These are phyloP conservation scores for Anolis carolinensis DNA, from an alignment of 2,113 vertebrate species.

Conservation along the genomic window DNA sequence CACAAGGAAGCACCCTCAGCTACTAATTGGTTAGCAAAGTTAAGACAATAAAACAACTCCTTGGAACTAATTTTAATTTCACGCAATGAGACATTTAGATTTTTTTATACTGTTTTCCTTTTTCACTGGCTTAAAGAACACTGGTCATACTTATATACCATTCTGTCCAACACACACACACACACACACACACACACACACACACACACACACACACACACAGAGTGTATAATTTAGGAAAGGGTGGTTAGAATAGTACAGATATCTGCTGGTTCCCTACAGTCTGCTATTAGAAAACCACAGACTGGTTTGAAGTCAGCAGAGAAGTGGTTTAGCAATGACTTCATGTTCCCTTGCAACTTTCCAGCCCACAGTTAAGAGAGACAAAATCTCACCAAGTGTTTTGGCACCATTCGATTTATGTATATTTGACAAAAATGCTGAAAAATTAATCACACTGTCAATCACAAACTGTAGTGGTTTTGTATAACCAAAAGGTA, in stretches of 20 bases:
- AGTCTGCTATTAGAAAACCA: constrained; percentile 38
- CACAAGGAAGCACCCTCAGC: constrained; percentile 29
- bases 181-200: constrained; percentile 14
- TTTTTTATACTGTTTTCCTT: constrained; percentile 34
- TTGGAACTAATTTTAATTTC: constrained; percentile 53
- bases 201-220: constrained; percentile 25
- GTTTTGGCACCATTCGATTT: constrained; percentile 11
- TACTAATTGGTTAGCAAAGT: constrained; percentile 16
- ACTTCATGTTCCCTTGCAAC: constrained; percentile 33
- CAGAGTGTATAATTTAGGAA: not conserved
- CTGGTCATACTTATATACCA: not conserved
- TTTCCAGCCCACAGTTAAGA: constrained; percentile 5
- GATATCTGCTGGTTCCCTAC: constrained; percentile 26
- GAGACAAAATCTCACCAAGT: constrained; percentile 23
- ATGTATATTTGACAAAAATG: not conserved
- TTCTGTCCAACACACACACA: not conserved
- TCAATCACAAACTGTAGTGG: constrained; percentile 22
- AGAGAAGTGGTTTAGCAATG: constrained; percentile 41
- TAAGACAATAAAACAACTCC: constrained; percentile 47
- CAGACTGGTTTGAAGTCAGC: constrained; percentile 32
- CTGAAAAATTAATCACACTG: constrained; percentile 24
- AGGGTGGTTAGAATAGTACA: not conserved
- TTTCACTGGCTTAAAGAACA: constrained; percentile 13
- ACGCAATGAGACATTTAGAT: constrained; percentile 33
- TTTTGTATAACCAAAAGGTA: constrained; percentile 29